A percentile compares a stretch with the other conserved stretches of the same genome.
These are phyloP conservation scores for Drosophila tsacasi DNA, from an alignment of 1,140 invertebrate genomes.

Conservation along the genomic window DNA sequence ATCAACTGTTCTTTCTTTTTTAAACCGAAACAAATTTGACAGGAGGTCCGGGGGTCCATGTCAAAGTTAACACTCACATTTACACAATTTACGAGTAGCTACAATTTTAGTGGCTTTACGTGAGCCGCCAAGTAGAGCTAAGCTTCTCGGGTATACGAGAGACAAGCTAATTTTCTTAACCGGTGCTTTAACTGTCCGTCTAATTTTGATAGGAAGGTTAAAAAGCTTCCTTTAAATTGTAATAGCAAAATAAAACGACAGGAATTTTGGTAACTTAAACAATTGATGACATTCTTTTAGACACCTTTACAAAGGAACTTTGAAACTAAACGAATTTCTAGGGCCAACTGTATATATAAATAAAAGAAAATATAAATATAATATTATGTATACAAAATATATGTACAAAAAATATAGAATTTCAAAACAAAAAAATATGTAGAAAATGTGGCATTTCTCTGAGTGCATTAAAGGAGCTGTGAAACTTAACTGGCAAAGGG, in stretches of 20 bases:
- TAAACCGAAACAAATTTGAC: not conserved
- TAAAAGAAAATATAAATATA: no score
- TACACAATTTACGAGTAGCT: not conserved
- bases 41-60: not conserved
- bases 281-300: not conserved
- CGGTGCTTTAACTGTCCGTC: not conserved
- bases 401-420: not conserved
- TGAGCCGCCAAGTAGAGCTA: not conserved
- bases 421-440: not conserved
- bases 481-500: not conserved
- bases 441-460: not conserved
- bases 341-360: not conserved
- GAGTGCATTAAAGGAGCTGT: conserved; percentile 1
- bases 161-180: not conserved
- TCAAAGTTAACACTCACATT: not conserved
- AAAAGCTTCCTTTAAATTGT: not conserved
- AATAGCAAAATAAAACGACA: not conserved
- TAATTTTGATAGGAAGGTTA: not conserved
- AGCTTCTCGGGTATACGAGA: not conserved
- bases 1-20: not conserved
- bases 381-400: not conserved
- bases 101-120: not conserved
- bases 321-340: not conserved
- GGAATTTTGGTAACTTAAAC: not conserved
- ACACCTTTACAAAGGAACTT: not conserved